Evolutionary conservation across 2,797 vertebrate species (phyloP).

Genomic region (Catamblyrhynchus diadema): DNA sequence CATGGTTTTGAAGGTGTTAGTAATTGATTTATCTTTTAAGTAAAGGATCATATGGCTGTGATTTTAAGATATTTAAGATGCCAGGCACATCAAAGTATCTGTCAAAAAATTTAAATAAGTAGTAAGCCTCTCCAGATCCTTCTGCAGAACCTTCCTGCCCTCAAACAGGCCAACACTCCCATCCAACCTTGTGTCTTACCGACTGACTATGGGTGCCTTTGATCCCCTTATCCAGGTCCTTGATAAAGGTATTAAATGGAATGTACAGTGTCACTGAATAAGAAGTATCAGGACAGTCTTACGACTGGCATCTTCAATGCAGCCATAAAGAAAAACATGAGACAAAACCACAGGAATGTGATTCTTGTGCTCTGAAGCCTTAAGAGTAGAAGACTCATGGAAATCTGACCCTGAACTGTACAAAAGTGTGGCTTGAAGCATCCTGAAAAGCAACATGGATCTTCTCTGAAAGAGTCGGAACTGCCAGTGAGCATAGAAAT

Average conservation of each 20-base stretch:
- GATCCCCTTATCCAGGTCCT: not conserved
- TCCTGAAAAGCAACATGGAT: not conserved
- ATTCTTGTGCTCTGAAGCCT: not conserved
- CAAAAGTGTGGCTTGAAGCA: not conserved
- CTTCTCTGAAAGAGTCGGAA: not conserved
- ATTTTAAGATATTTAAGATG: not conserved
- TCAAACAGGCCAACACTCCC: not conserved
- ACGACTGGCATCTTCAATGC: not conserved
- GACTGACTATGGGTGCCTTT: not conserved
- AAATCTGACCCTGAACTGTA: not conserved
- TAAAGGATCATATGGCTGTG: not conserved
- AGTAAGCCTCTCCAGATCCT: not conserved
- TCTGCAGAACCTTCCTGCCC: not conserved
- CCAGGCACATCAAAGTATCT: not conserved
- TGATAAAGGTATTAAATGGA: not conserved
- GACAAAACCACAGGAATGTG: not conserved
- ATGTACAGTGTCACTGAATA: not conserved
- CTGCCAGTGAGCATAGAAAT: not conserved
- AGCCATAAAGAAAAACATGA: not conserved
- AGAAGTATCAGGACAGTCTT: not conserved
- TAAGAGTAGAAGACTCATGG: not conserved
- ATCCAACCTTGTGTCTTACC: not conserved
- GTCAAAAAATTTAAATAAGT: not conserved
- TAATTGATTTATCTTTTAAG: not conserved
- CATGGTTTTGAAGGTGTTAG: not conserved